Conservation (phyloP, 2,888 invertebrate genomes). For the Philereme transversata region DNA sequence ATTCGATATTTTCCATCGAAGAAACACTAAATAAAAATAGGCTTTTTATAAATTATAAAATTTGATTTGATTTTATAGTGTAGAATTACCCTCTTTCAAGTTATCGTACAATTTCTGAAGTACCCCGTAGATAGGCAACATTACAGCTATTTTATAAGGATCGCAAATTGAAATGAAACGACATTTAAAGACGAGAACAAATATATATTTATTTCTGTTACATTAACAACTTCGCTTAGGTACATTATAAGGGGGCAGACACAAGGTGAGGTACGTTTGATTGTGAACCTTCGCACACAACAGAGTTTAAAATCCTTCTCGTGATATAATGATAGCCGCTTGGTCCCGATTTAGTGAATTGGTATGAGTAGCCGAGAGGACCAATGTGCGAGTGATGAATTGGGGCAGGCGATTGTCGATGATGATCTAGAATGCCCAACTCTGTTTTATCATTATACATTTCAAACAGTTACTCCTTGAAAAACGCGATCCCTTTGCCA, state of each 20-base stretch:
- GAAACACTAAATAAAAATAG: no score
- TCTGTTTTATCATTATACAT: background rate
- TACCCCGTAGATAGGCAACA: no score
- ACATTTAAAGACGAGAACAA: slow-evolving; percentile 73
- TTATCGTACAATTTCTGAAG: no score
- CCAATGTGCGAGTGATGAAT: slow-evolving; percentile 34
- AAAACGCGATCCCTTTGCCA: no score
- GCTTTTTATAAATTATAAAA: no score
- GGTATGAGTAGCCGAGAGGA: slow-evolving; percentile 37
- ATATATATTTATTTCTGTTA: slow-evolving; percentile 71
- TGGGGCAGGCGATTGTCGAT: slow-evolving; percentile 5
- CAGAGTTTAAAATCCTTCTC: slow-evolving; percentile 20
- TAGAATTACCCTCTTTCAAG: no score
- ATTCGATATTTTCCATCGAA: no score
- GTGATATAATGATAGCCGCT: slow-evolving; percentile 42
- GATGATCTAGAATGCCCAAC: background rate
- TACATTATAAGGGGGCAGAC: slow-evolving; percentile 47
- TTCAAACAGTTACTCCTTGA: no score
- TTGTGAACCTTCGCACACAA: slow-evolving; percentile 24
- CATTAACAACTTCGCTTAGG: slow-evolving; percentile 63
- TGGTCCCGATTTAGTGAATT: slow-evolving; percentile 48
- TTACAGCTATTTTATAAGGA: no score
- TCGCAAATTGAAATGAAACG: slow-evolving; percentile 51
- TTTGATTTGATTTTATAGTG: no score
- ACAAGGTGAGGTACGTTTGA: slow-evolving; percentile 44